Evolutionary conservation across 1,140 invertebrate species (phyloP), one percentile per base, ranked within the genome.

Genomic region (Tetragnatha versicolor): DNA sequence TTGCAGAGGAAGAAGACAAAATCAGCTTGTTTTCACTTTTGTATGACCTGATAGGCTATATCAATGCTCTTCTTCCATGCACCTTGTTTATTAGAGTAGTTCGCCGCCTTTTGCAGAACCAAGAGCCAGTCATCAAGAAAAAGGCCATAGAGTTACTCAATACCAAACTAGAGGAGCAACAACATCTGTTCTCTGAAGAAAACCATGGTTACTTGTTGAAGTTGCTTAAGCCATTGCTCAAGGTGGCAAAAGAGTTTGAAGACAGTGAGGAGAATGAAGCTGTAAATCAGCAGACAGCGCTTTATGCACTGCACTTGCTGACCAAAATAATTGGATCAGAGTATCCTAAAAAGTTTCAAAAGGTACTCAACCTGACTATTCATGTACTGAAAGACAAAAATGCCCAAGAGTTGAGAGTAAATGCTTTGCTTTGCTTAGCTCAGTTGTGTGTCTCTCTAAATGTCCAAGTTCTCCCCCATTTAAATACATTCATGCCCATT

Each of bases 61-160:
- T 88, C 1, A 95, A 95, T 82, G 91, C 90, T 39, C 83, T 97
- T 12, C 84, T 97, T 39, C 92, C 93, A 0, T 90, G 91, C 9
- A 84, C 88, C 4, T 33, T 68, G 27, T 95, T 97, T 84, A 84
- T 96, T 12, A 85, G 89, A 29, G 94, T 94, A 1, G 87, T 95
- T 3, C 88, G 89, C 69, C 89, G 90, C 1, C 86, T 96, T 42
- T 84, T 96, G 80, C 85, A 88, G 17, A 91, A 95, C 82, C 88
- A 90, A 22, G 82, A 92, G 14, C 82, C 89, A 0, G 89, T 89
- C 2, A 91, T 97, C 1, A 89, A 92, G 81, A 89, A 91, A 61
- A 93, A 94, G 85, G 90, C 92, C 0, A 88, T 97, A 85, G 94
- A 97, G 82, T 84, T 98, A 27, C 84, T 97, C 0, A 95, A 94